Conservation (phyloP, 2,113 vertebrate genomes). For the Trichechus manatus region DNA sequence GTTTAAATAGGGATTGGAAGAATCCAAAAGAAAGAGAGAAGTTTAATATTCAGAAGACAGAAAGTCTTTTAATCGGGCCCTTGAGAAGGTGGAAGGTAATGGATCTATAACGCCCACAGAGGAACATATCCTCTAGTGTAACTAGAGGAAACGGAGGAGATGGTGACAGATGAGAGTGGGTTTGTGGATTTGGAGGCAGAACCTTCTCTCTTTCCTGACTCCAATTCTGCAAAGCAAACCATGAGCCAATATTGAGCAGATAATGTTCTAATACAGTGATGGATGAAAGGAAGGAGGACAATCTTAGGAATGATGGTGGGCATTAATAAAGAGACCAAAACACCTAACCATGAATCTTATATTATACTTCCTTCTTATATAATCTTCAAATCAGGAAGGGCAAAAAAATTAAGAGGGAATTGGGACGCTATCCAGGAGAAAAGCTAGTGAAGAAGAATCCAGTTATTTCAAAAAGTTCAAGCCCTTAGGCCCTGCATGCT, state of each 20-base stretch:
- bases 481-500: not conserved
- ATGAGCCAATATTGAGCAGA: not conserved
- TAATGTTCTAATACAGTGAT: not conserved
- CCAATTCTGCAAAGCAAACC: not conserved
- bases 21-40: not conserved
- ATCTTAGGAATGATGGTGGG: not conserved
- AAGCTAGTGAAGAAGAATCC: not conserved
- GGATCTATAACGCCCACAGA: not conserved
- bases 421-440: not conserved
- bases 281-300: not conserved
- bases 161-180: not conserved
- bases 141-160: not conserved
- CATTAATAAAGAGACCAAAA: not conserved
- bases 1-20: not conserved
- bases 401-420: constrained; percentile 12
- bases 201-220: not conserved
- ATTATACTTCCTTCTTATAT: not conserved
- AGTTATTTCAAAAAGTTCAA: constrained; percentile 22
- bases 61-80: not conserved
- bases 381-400: not conserved
- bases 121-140: not conserved
- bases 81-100: not conserved
- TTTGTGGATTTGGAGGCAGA: not conserved
- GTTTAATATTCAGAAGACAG: constrained; percentile 51
- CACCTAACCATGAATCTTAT: too few relatives aligned